Evolutionary conservation across 2,888 invertebrate species (phyloP).

Genomic region (Terebella lapidaria): DNA sequence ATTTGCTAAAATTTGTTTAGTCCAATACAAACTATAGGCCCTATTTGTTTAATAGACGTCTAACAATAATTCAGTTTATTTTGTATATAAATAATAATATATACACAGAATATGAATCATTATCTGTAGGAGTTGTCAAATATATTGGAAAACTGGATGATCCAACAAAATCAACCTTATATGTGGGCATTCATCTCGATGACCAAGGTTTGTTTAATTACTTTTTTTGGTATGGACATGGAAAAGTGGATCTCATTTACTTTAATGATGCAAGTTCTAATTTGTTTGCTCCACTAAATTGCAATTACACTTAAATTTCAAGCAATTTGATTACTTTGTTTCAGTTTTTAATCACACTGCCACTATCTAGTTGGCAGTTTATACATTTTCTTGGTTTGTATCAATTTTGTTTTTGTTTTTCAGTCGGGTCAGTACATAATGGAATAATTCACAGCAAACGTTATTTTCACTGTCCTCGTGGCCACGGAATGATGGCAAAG

Average conservation of each 20-base stretch:
- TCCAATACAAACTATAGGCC: no score
- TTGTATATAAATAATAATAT: no score
- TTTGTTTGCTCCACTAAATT: no score
- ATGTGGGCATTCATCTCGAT: slow-evolving; percentile 1
- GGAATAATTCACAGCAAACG: slow-evolving; percentile 43
- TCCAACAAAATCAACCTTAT: not conserved
- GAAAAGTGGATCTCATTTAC: not conserved
- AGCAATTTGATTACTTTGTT: no score
- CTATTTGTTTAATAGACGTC: no score
- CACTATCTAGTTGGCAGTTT: no score
- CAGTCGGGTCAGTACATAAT: slow-evolving; percentile 46
- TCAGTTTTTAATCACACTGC: no score
- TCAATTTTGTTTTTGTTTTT: slow-evolving; percentile 10
- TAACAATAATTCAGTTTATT: no score
- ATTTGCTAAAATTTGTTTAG: no score
- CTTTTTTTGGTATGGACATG: not conserved
- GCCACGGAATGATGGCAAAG: slow-evolving; percentile 44
- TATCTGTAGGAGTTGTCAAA: not conserved
- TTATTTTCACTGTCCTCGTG: slow-evolving; percentile 43
- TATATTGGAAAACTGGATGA: not conserved
- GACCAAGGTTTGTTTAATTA: not conserved
- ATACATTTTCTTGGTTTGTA: no score
- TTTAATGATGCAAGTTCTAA: not conserved
- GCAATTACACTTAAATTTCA: not conserved
- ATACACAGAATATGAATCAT: no score